Evolutionary conservation across 2,888 invertebrate species (phyloP), one percentile per base, ranked within the genome.

Genomic region (Plebejus anna): DNA sequence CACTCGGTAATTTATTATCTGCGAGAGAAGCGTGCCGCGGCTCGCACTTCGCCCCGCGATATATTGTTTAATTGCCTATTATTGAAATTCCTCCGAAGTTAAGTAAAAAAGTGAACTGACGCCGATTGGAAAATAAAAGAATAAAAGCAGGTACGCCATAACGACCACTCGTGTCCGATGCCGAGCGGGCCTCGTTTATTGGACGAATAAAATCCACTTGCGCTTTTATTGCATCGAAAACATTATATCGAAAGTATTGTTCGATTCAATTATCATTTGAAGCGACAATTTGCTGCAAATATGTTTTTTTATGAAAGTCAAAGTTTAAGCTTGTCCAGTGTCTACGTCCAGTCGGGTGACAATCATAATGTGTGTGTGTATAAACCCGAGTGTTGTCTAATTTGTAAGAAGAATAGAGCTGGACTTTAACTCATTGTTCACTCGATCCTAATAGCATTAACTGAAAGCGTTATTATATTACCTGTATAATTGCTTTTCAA

Each of bases 131-230:
- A 66, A 32, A 36, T 66, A 66, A 36, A 66, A 66, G 11, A 13
- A 32, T 36, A 66, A 66, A 66, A 66, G 32, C 66, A 66, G 66
- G 66, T 66, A 66, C 36, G 32, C 66, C 13, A 13, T 66, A 59
- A 66, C 32, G 32, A 22, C 32, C 66, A 66, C 66, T 36, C 66
- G 1, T 13, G 66, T 36, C 61, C 61, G 61, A 28, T 11, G 28
- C 3, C 22, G 61, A 32, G 32, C 32, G 32, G 3, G 32, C 7
- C 32, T 66, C 32, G 5, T 13, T 36, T 66, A 36, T 66, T 66
- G 66, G 66, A 32, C 32, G 36, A 66, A 32, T 66, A 66, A 66
- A 66, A 66, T 16, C 32, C 66, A 66, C 32, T 32, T 66, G 32
- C 66, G 13, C 32, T 66, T 36, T 66, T 66, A 66, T 66, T 66